Evolutionary conservation across 2,888 invertebrate species (phyloP).

Genomic region (Phorcus lineatus): DNA sequence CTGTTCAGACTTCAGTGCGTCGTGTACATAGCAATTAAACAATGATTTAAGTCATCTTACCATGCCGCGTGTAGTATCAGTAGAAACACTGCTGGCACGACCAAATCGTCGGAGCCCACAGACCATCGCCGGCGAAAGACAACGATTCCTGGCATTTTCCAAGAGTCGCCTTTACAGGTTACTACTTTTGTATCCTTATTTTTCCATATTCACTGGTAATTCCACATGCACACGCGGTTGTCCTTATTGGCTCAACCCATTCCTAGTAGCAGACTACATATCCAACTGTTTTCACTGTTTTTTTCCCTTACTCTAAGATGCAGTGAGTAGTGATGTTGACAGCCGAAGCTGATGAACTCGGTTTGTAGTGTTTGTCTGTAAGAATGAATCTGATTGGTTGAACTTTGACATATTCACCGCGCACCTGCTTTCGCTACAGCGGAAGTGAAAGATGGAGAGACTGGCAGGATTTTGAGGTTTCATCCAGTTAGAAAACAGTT

Average conservation of each 20-base stretch:
- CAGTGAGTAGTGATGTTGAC: neutral
- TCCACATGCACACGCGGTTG: neutral
- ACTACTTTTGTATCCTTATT: neutral
- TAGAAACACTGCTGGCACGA: constrained; percentile 87
- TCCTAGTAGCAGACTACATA: neutral
- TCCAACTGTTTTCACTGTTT: neutral
- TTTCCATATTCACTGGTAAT: neutral
- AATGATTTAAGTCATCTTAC: constrained; percentile 78
- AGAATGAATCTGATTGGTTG: constrained; percentile 16
- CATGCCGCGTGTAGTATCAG: constrained; percentile 86
- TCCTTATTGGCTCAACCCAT: neutral
- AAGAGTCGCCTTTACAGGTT: neutral
- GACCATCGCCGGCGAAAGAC: constrained; percentile 90
- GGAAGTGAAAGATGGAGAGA: neutral
- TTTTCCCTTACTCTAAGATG: neutral
- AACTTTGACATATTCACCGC: neutral
- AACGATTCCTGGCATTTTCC: constrained; percentile 87
- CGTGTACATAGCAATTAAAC: neutral
- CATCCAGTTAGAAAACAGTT: too few relatives aligned
- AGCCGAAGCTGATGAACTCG: constrained; percentile 15
- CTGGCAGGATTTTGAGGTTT: neutral
- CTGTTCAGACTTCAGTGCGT: neutral
- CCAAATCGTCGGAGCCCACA: constrained; percentile 91
- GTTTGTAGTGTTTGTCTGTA: neutral
- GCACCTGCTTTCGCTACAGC: neutral